Evolutionary conservation across 2,113 vertebrate genomes (phyloP).

Genomic region (Pachycephala philippinensis): DNA sequence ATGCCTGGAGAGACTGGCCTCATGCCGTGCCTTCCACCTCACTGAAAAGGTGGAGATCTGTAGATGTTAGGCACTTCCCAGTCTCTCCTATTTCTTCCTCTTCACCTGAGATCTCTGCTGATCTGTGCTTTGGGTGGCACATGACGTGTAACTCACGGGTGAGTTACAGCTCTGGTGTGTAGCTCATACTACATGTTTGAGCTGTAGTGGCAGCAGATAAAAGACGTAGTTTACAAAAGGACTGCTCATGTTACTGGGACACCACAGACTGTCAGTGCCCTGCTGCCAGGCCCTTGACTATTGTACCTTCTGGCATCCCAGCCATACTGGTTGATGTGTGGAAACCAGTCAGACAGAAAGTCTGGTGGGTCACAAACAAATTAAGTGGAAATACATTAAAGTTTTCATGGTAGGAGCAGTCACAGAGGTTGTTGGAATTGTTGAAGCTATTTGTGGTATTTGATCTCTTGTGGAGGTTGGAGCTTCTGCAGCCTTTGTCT

Average conservation of each 20-base stretch:
- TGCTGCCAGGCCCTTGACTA: background rate
- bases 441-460: background rate
- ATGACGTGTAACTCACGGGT: rapidly evolving
- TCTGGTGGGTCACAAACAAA: background rate
- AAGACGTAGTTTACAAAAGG: background rate
- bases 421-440: background rate
- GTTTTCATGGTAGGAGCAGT: background rate
- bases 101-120: background rate
- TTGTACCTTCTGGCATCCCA: background rate
- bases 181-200: background rate
- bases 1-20: background rate
- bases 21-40: background rate
- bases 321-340: rapidly evolving
- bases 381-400: background rate
- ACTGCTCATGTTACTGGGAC: background rate
- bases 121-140: background rate
- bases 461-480: background rate
- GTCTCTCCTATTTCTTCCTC: background rate
- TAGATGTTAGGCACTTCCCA: background rate
- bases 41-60: background rate
- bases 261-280: background rate
- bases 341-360: background rate
- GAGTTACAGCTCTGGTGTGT: background rate
- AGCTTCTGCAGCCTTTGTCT: background rate
- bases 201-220: background rate